phyloP scores from a whole-genome alignment of 2,888 invertebrate species.

The Rotaria macrura region DNA sequence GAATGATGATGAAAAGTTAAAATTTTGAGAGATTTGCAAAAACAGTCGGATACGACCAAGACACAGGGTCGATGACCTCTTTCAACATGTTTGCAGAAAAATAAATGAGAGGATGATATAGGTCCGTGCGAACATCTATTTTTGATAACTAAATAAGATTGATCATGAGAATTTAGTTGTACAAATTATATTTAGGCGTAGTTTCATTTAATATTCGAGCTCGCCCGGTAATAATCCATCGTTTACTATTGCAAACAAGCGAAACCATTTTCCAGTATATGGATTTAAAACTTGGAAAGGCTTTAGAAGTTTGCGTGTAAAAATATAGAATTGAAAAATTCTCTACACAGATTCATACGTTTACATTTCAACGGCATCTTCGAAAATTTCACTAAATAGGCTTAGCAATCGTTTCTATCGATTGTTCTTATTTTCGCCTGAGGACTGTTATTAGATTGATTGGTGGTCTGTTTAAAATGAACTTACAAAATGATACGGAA shows the following conservation, averaged over 20 bases:
- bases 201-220: background rate
- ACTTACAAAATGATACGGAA: too few relatives aligned
- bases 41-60: too few relatives aligned
- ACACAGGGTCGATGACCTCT: too few relatives aligned
- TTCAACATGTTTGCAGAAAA: too few relatives aligned
- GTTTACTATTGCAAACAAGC: background rate
- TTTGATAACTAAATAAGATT: background rate
- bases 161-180: background rate
- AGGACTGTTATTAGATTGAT: conserved; percentile 3
- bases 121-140: background rate
- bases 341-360: too few relatives aligned
- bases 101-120: too few relatives aligned
- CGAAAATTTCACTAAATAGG: too few relatives aligned
- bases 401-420: background rate
- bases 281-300: background rate
- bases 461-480: too few relatives aligned
- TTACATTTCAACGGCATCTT: too few relatives aligned
- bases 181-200: conserved; percentile 7
- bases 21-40: too few relatives aligned
- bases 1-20: too few relatives aligned
- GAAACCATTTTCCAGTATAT: background rate
- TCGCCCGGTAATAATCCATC: conserved; percentile 12
- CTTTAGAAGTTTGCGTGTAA: background rate
- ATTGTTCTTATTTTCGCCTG: background rate
- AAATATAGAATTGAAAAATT: too few relatives aligned